phyloP scores from a whole-genome alignment of 2,888 invertebrate species.

The Zaprionus bogoriensis region DNA sequence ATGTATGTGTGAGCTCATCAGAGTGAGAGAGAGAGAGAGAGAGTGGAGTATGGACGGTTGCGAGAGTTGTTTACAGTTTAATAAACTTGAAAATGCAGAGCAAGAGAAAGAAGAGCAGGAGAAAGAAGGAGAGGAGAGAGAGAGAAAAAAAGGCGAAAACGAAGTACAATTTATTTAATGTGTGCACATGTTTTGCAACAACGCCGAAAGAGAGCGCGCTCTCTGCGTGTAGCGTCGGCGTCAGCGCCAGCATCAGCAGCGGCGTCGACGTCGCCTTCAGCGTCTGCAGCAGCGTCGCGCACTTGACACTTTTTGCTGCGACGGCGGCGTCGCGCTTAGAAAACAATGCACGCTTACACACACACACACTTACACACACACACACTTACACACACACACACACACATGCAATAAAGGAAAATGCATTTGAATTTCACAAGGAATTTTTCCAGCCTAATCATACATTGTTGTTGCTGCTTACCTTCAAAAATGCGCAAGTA shows the following conservation, averaged over 20 bases:
- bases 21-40: conserved; percentile 7
- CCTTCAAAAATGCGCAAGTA: conserved; percentile 62
- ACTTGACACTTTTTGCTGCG: conserved; percentile 57
- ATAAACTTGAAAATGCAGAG: conserved; percentile 30
- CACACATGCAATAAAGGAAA: conserved; percentile 29
- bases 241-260: conserved; percentile 1
- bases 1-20: conserved; percentile 44
- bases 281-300: conserved; percentile 36
- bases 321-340: conserved; percentile 4
- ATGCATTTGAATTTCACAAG: conserved; percentile 45
- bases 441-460: conserved; percentile 19
- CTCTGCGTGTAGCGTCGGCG: conserved; percentile 10
- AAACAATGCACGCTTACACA: conserved; percentile 43
- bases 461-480: conserved; percentile 32
- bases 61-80: conserved; percentile 49
- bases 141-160: neutral
- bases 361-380: conserved; percentile 18
- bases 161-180: conserved; percentile 28
- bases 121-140: neutral
- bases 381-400: conserved; percentile 18
- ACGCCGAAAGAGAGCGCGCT: conserved; percentile 17
- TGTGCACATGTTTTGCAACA: conserved; percentile 54
- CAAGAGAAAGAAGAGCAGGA: conserved; percentile 13
- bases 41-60: conserved; percentile 22
- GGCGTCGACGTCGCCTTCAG: neutral